Evolutionary conservation across 2,797 vertebrate species (phyloP).

Genomic region (Acanthis flammea): DNA sequence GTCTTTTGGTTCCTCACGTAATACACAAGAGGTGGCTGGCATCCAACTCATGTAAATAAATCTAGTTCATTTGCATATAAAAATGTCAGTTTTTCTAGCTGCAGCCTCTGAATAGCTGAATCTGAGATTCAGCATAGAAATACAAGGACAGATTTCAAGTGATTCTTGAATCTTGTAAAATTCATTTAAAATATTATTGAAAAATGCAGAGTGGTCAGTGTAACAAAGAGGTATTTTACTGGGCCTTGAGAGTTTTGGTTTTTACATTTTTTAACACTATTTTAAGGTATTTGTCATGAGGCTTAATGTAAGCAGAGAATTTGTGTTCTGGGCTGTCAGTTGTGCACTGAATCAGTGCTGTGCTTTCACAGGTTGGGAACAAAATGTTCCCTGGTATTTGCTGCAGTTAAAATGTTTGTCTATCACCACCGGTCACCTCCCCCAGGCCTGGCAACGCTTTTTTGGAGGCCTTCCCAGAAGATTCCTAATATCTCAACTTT

Average conservation of each 20-base stretch:
- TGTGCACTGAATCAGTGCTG: not conserved
- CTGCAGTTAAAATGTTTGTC: slow-evolving; percentile 32
- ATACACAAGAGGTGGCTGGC: not conserved
- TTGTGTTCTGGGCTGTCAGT: not conserved
- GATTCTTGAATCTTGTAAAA: not conserved
- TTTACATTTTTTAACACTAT: not conserved
- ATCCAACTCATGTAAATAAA: not conserved
- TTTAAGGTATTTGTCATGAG: not conserved
- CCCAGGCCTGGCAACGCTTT: not conserved
- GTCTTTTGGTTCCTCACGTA: not conserved
- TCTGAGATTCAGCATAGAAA: not conserved
- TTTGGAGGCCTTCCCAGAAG: slow-evolving; percentile 42
- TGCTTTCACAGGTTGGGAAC: slow-evolving; percentile 37
- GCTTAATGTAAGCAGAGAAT: not conserved
- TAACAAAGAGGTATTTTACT: not conserved
- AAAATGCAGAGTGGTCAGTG: accelerated
- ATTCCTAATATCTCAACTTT: not conserved
- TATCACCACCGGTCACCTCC: not conserved
- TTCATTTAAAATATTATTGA: not conserved
- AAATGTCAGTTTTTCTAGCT: not conserved
- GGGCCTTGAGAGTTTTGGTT: not conserved
- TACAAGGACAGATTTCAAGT: not conserved
- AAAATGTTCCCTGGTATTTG: slow-evolving; percentile 34
- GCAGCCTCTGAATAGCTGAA: not conserved
- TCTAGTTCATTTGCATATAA: not conserved